phyloP scores from a whole-genome alignment of 2,797 vertebrate genomes.

The Acipenser transmontanus region DNA sequence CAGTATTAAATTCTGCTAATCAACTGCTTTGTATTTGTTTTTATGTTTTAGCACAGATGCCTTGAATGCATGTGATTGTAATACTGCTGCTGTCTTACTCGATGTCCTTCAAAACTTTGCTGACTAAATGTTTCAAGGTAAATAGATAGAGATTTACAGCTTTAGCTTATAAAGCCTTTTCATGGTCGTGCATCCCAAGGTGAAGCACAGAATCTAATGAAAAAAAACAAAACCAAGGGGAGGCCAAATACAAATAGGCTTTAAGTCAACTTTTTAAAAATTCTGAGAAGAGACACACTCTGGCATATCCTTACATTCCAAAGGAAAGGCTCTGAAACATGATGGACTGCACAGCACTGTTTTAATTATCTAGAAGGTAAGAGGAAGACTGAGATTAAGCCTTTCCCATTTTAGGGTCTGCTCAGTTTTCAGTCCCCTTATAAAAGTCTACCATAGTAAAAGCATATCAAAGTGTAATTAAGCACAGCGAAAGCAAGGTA shows the following conservation, averaged over 20 bases:
- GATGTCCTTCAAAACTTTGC: not conserved
- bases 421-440: slow-evolving; percentile 37
- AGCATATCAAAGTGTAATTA: slow-evolving; percentile 29
- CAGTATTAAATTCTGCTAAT: too few relatives aligned
- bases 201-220: not conserved
- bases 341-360: too few relatives aligned
- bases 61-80: too few relatives aligned
- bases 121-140: not conserved
- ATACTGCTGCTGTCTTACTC: too few relatives aligned
- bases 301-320: not conserved
- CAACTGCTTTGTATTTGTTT: too few relatives aligned
- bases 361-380: slow-evolving; percentile 19
- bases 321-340: too few relatives aligned
- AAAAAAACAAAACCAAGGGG: not conserved
- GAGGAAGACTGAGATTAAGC: slow-evolving; percentile 39
- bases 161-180: not conserved
- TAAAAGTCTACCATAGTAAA: slow-evolving; percentile 39
- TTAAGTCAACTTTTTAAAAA: not conserved
- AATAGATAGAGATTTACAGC: not conserved
- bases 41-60: too few relatives aligned
- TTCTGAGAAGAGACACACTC: not conserved
- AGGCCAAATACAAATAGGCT: not conserved
- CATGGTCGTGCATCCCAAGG: not conserved
- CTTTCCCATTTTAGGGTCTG: slow-evolving; percentile 25
- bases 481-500: slow-evolving; percentile 18